Percentiles rank a stretch among this genome's conserved stretches.
Conservation (phyloP, 2,113 vertebrate species). For the Grammomys dolichurus region DNA sequence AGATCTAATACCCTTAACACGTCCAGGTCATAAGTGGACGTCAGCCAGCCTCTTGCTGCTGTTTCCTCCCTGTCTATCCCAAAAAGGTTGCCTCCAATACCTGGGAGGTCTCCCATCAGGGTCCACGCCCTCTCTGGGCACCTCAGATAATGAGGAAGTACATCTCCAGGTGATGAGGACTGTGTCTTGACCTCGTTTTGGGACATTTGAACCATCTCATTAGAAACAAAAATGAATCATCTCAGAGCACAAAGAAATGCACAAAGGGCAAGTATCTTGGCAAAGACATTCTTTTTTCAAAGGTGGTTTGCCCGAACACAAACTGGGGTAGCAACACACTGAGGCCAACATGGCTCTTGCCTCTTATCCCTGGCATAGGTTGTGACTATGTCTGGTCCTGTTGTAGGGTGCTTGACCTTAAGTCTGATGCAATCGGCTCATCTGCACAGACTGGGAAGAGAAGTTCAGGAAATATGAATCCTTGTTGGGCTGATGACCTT, state of each 20-base stretch:
- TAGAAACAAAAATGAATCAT: background rate
- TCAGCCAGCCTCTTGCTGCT: background rate
- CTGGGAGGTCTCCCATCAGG: background rate
- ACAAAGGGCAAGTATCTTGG: background rate
- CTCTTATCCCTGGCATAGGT: background rate
- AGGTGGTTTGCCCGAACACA: background rate
- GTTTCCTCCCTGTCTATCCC: background rate
- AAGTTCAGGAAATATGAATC: background rate
- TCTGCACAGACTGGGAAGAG: background rate
- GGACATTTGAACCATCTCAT: background rate
- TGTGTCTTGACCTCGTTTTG: background rate
- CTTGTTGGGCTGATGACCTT: background rate
- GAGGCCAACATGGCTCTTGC: background rate
- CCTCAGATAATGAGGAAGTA: background rate
- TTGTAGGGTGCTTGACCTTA: background rate
- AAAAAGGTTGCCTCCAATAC: background rate
- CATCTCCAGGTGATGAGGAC: accelerated
- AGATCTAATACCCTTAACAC: background rate
- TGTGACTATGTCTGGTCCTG: background rate
- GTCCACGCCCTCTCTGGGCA: background rate
- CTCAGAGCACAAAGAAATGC: background rate
- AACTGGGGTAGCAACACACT: background rate
- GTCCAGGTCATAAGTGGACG: background rate
- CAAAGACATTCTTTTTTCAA: background rate
- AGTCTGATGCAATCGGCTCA: background rate